phyloP scores from a whole-genome alignment of 2,888 invertebrate genomes.

The Ochlodes sylvanus region DNA sequence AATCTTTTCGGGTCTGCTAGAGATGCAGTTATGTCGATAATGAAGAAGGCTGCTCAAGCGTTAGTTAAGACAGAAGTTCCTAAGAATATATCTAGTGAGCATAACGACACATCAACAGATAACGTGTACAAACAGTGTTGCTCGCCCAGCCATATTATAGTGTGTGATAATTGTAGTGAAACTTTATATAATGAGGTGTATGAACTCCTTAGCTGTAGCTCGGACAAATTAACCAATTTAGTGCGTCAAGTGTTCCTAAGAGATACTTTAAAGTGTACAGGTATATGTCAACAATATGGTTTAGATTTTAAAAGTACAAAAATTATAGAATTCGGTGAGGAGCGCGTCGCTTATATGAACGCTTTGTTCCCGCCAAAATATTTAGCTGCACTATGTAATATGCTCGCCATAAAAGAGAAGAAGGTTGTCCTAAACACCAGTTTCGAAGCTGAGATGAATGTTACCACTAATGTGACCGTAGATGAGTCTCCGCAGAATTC shows the following conservation, averaged over 20 bases:
- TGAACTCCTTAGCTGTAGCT: slow-evolving; percentile 89
- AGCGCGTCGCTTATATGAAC: slow-evolving; percentile 84
- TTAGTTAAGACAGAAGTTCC: slow-evolving; percentile 89
- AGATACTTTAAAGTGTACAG: slow-evolving; percentile 85
- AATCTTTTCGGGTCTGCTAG: slow-evolving; percentile 94
- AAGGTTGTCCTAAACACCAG: slow-evolving; percentile 88
- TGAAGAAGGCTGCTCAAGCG: slow-evolving; percentile 95
- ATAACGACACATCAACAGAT: slow-evolving; percentile 74
- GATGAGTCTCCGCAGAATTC: slow-evolving; percentile 67
- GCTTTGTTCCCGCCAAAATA: slow-evolving; percentile 88
- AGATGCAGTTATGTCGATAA: slow-evolving; percentile 96
- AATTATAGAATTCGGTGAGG: slow-evolving; percentile 76
- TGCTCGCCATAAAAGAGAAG: slow-evolving; percentile 88
- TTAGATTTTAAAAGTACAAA: slow-evolving; percentile 86
- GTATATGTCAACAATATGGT: slow-evolving; percentile 86
- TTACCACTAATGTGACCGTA: slow-evolving; percentile 74
- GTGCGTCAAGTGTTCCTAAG: slow-evolving; percentile 86
- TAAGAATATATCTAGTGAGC: slow-evolving; percentile 84
- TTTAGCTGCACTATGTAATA: slow-evolving; percentile 91
- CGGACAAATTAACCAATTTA: slow-evolving; percentile 85
- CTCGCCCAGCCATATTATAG: slow-evolving; percentile 90
- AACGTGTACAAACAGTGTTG: slow-evolving; percentile 85
- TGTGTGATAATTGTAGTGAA: slow-evolving; percentile 91
- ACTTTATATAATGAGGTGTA: slow-evolving; percentile 89
- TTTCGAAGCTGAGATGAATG: slow-evolving; percentile 80